These are phyloP conservation scores for Seladonia tumulorum DNA, from an alignment of 2,888 invertebrate species.

Conservation along the genomic window DNA sequence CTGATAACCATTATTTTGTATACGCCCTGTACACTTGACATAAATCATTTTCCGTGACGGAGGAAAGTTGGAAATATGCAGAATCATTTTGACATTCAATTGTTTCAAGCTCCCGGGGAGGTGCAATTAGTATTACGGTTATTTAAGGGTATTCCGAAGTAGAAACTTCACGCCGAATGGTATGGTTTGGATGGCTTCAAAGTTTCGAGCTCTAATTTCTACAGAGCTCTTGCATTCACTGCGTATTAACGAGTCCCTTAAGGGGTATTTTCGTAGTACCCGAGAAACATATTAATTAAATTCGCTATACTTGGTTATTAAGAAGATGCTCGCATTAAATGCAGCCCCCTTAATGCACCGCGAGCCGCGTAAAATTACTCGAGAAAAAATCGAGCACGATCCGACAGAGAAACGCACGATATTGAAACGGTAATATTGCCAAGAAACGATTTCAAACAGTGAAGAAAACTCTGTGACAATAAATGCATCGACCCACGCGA, in stretches of 20 bases:
- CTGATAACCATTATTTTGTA: too few relatives aligned
- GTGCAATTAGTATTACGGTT: background rate
- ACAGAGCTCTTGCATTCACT: conserved; percentile 13
- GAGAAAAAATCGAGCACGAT: background rate
- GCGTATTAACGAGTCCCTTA: background rate
- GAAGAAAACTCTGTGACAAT: background rate
- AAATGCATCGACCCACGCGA: background rate
- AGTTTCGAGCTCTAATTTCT: background rate
- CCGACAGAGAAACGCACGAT: background rate
- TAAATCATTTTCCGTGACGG: background rate
- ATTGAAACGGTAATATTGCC: background rate
- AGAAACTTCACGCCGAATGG: background rate
- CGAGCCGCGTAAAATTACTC: background rate
- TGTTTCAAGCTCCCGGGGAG: background rate
- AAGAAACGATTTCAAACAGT: too few relatives aligned
- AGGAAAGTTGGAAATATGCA: background rate
- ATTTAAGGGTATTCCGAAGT: background rate
- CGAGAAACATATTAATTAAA: conserved; percentile 1
- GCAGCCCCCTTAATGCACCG: background rate
- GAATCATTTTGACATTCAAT: background rate
- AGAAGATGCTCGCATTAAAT: background rate
- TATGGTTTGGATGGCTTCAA: background rate
- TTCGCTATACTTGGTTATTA: background rate
- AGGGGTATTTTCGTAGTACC: background rate
- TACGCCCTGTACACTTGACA: too few relatives aligned